Evolutionary conservation across 2,888 invertebrate species (phyloP).

Genomic region (Margaritifera margaritifera): DNA sequence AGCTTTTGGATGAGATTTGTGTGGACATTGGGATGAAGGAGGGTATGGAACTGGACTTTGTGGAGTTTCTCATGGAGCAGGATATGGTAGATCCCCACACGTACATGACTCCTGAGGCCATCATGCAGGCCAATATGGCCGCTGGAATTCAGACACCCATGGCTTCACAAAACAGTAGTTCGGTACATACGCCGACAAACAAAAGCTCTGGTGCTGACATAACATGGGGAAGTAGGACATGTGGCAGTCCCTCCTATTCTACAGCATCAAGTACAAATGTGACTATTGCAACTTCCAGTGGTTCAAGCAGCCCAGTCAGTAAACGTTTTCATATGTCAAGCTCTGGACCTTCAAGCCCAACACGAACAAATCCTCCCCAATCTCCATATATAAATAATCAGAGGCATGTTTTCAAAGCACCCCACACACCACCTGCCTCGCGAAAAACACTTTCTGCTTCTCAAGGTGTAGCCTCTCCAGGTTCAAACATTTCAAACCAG

Average conservation of each 20-base stretch:
- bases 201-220: constrained; percentile 26
- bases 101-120: constrained; percentile 63
- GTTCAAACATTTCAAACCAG: constrained; percentile 46
- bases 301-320: constrained; percentile 62
- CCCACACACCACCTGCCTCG: constrained; percentile 58
- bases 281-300: constrained; percentile 59
- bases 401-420: constrained; percentile 58
- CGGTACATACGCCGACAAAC: constrained; percentile 35
- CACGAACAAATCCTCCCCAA: constrained; percentile 35
- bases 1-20: constrained; percentile 71
- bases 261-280: constrained; percentile 51
- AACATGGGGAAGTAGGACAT: constrained; percentile 33
- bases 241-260: constrained; percentile 50
- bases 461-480: constrained; percentile 54
- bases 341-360: constrained; percentile 56
- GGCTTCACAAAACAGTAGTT: constrained; percentile 33
- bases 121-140: constrained; percentile 46
- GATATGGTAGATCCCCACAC: constrained; percentile 57
- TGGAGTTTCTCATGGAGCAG: constrained; percentile 68
- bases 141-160: constrained; percentile 38
- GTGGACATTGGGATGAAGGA: constrained; percentile 72
- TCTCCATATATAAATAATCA: constrained; percentile 25
- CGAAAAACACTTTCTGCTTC: constrained; percentile 51
- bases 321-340: constrained; percentile 60
- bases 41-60: constrained; percentile 71